phyloP scores from a whole-genome alignment of 2,797 vertebrate species.

The Coregonus suidteri region DNA sequence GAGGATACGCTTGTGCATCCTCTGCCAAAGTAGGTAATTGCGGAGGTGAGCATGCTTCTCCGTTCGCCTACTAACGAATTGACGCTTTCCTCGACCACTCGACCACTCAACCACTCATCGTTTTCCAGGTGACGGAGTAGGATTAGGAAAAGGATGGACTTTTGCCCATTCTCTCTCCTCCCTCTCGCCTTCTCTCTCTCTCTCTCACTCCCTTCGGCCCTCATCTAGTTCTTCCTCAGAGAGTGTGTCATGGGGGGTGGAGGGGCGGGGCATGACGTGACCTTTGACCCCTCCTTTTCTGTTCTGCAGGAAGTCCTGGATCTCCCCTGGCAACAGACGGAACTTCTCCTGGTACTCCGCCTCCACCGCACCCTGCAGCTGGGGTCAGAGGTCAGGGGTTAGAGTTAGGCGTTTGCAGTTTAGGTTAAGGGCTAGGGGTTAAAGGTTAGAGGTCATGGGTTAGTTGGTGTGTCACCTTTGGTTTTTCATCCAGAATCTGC shows the following conservation, averaged over 20 bases:
- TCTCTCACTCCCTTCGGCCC: constrained; percentile 55
- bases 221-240: constrained; percentile 83
- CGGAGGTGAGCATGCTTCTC: neutral
- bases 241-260: constrained; percentile 79
- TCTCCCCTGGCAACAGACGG: constrained; percentile 92
- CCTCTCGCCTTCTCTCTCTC: neutral
- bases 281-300: constrained; percentile 85
- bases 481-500: constrained; percentile 92
- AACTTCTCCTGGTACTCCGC: constrained; percentile 98
- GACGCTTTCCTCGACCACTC: neutral
- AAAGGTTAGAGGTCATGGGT: neutral
- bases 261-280: constrained; percentile 79
- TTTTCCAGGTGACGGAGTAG: neutral
- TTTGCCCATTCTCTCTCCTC: constrained; percentile 55
- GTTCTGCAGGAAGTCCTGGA: constrained; percentile 94
- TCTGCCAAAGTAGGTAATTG: neutral
- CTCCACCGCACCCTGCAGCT: constrained; percentile 93
- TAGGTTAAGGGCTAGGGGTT: neutral
- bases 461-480: constrained; percentile 39
- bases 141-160: neutral
- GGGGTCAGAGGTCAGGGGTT: constrained; percentile 35
- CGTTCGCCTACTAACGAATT: neutral
- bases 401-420: neutral
- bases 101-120: neutral
- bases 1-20: neutral